phyloP scores from a whole-genome alignment of 1,140 invertebrate genomes.

The Druon quercuslanigerum region DNA sequence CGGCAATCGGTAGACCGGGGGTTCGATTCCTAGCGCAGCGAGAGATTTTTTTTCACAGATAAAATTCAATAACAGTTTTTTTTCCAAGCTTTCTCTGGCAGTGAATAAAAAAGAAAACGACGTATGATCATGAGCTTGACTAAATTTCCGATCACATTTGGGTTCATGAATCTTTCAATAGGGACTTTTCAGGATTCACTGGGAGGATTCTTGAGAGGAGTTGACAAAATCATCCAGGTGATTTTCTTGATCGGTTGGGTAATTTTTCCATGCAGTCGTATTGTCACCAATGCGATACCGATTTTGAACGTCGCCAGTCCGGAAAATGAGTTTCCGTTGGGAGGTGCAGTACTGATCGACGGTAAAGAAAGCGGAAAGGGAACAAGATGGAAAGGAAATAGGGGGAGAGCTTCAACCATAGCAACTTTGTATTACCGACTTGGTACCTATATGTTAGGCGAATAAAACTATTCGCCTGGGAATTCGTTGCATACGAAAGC shows the following conservation, averaged over 20 bases:
- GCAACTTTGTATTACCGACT: conserved; percentile 26
- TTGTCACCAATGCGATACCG: conserved; percentile 50
- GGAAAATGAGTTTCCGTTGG: conserved; percentile 67
- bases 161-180: conserved; percentile 38
- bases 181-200: too few relatives aligned
- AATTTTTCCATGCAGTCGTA: conserved; percentile 13
- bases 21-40: too few relatives aligned
- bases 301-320: conserved; percentile 64
- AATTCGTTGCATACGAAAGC: conserved; percentile 19
- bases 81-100: too few relatives aligned
- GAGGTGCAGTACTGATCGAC: conserved; percentile 3
- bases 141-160: background rate
- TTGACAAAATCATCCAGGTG: too few relatives aligned
- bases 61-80: too few relatives aligned
- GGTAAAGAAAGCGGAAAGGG: conserved; percentile 8
- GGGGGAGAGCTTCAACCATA: background rate
- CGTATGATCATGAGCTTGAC: too few relatives aligned
- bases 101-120: too few relatives aligned
- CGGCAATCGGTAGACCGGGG: too few relatives aligned
- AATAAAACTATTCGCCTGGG: conserved; percentile 20
- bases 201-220: too few relatives aligned
- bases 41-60: too few relatives aligned
- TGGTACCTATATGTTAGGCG: conserved; percentile 11
- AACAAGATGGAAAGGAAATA: conserved; percentile 20
- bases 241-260: too few relatives aligned